Conservation (phyloP, 2,113 vertebrate genomes). For the Corapipo altera region DNA sequence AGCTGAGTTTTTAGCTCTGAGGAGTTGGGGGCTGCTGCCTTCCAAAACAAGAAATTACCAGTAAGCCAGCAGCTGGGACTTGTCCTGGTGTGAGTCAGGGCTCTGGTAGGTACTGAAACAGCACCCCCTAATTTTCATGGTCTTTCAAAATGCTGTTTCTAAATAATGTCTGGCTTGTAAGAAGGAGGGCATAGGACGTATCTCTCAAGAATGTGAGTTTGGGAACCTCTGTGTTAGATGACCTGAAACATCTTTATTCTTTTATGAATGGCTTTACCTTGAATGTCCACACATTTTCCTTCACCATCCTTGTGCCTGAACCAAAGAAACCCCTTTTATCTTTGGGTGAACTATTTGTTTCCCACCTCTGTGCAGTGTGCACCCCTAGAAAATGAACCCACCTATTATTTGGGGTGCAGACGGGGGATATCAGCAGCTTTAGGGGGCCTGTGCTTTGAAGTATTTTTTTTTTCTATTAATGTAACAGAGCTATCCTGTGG, state of each 20-base stretch:
- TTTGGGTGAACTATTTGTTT: background rate
- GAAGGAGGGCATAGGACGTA: background rate
- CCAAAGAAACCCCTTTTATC: background rate
- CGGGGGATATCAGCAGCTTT: background rate
- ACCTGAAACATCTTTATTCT: background rate
- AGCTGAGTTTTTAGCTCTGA: background rate
- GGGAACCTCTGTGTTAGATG: background rate
- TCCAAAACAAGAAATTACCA: background rate
- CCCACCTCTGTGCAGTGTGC: background rate
- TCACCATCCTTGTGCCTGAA: background rate
- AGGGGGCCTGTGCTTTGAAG: background rate
- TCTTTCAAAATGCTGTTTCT: background rate
- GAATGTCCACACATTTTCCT: background rate
- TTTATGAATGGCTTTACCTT: background rate
- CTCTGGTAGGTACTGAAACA: background rate
- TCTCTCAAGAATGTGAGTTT: background rate
- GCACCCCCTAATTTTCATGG: background rate
- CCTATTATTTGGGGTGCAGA: background rate
- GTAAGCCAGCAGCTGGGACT: accelerated
- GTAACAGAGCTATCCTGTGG: background rate
- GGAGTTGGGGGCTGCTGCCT: background rate
- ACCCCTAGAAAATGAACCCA: background rate
- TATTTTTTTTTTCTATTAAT: background rate
- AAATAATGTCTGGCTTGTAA: background rate
- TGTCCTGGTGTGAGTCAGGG: background rate